Evolutionary conservation across 2,113 vertebrate species (phyloP).

Genomic region (Falcunculus frontatus): DNA sequence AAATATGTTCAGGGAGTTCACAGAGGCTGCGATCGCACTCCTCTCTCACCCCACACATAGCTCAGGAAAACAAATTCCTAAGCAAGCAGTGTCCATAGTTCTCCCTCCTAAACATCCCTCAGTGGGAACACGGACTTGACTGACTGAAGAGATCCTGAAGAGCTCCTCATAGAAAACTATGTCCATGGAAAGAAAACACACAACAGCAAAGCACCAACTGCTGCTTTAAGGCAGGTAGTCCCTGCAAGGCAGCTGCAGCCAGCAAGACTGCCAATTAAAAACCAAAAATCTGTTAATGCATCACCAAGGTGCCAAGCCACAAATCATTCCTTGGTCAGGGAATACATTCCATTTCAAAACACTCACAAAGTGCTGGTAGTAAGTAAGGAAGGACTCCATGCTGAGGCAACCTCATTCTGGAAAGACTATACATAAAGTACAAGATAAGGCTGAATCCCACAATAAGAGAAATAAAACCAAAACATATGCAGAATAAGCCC

Average conservation of each 20-base stretch:
- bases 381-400: not conserved
- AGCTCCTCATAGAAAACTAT: not conserved
- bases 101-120: not conserved
- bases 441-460: not conserved
- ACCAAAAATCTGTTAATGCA: not conserved
- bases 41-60: not conserved
- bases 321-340: not conserved
- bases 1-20: not conserved
- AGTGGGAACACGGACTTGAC: fast-evolving
- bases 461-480: not conserved
- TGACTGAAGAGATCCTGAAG: not conserved
- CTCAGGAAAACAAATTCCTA: not conserved
- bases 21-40: not conserved
- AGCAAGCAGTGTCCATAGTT: fast-evolving
- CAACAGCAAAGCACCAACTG: not conserved
- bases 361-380: not conserved
- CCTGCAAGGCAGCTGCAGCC: not conserved
- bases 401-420: not conserved
- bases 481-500: fast-evolving
- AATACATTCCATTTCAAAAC: not conserved
- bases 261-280: not conserved
- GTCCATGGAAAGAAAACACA: not conserved
- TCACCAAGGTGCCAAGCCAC: not conserved
- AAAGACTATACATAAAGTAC: not conserved
- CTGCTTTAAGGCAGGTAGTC: not conserved